Percentiles rank a stretch among this genome's conserved stretches.
Evolutionary conservation across 2,888 invertebrate genomes (phyloP).

Genomic region (Horisme vitalbata): DNA sequence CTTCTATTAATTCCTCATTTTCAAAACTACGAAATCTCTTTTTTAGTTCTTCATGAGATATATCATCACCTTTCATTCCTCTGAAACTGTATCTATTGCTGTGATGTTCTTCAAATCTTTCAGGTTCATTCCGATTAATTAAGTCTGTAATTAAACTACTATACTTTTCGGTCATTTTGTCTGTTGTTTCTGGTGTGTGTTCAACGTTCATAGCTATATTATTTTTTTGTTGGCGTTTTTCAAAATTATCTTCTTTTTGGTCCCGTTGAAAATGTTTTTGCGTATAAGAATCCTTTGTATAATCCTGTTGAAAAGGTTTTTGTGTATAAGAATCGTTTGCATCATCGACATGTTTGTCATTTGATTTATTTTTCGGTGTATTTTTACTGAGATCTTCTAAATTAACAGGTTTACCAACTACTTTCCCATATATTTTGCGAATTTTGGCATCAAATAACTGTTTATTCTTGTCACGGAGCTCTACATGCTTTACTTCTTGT

Average conservation of each 20-base stretch:
- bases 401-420: constrained; percentile 41
- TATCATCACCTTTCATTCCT: constrained; percentile 21
- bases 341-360: constrained; percentile 6
- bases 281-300: constrained; percentile 6
- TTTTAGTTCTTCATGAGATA: constrained; percentile 10
- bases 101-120: constrained; percentile 6
- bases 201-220: no score
- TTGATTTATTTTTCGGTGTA: constrained; percentile 2
- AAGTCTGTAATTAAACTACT: constrained; percentile 14
- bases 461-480: constrained; percentile 51
- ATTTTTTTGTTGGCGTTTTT: no score
- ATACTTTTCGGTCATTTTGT: constrained; percentile 19
- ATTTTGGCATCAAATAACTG: constrained; percentile 61
- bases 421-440: constrained; percentile 57
- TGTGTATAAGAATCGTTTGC: constrained; percentile 3
- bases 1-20: constrained; percentile 17
- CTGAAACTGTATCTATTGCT: constrained; percentile 8
- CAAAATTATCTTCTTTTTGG: no score
- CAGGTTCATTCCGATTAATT: constrained; percentile 15
- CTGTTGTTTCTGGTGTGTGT: constrained; percentile 6
- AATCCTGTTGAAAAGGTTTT: constrained; percentile 20
- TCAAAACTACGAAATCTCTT: constrained; percentile 5
- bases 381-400: constrained; percentile 14
- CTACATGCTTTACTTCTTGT: constrained; percentile 54
- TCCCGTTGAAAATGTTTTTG: no score